Evolutionary conservation across 2,888 invertebrate genomes (phyloP).

Genomic region (Philereme vetulata): DNA sequence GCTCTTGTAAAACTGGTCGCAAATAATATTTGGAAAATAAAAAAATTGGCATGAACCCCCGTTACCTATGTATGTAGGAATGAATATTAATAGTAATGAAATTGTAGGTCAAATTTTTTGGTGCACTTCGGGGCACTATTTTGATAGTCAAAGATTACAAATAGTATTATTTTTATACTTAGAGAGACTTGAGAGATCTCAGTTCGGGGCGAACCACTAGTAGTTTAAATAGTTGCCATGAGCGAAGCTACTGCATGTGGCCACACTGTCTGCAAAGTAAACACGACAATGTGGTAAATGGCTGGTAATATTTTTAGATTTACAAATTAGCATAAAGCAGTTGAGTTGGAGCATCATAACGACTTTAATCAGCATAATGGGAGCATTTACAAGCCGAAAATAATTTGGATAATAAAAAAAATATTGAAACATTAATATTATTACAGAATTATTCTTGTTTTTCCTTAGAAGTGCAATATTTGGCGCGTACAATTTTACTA

Average conservation of each 20-base stretch:
- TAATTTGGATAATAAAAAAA: constrained; percentile 42
- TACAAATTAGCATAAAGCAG: constrained; percentile 46
- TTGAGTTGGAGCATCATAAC: constrained; percentile 38
- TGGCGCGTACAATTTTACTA: neutral
- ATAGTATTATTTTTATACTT: too few relatives aligned
- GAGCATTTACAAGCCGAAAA: constrained; percentile 45
- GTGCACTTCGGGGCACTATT: too few relatives aligned
- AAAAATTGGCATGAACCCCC: too few relatives aligned
- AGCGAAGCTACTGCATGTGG: constrained; percentile 11
- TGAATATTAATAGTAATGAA: too few relatives aligned
- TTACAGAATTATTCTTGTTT: constrained; percentile 35
- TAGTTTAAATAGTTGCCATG: too few relatives aligned
- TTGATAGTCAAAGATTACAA: too few relatives aligned
- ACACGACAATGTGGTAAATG: constrained; percentile 45
- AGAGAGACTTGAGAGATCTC: too few relatives aligned
- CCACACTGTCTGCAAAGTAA: constrained; percentile 30
- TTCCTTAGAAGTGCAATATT: constrained; percentile 21
- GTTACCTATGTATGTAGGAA: too few relatives aligned
- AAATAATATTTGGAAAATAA: too few relatives aligned
- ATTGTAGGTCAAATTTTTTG: too few relatives aligned
- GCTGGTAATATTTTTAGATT: constrained; percentile 48
- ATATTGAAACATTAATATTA: constrained; percentile 36
- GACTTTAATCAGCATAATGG: constrained; percentile 44
- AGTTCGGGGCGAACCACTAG: too few relatives aligned
- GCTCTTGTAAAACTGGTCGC: too few relatives aligned